Evolutionary conservation across 2,797 vertebrate genomes (phyloP), one percentile per base, ranked within the genome.

Genomic region (Tinamus major): DNA sequence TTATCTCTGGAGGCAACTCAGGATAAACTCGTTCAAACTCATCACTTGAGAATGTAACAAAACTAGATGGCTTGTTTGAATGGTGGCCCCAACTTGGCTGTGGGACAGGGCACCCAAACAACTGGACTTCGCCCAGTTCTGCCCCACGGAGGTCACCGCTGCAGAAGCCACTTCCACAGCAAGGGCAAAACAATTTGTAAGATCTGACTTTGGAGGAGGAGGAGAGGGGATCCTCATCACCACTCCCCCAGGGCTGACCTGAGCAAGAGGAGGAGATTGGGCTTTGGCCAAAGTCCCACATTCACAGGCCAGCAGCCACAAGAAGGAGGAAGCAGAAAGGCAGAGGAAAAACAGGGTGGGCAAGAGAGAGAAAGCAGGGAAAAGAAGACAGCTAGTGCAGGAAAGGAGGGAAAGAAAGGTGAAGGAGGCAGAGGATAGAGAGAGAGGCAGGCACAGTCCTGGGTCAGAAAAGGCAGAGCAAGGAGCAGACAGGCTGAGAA

Each of bases 71-170:
- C 31, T 53, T 31, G 7, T n/a, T 39, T 24, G 46, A 62, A 20
- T 48, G 53, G 29, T 1, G 3, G 39, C 35, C 21, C 44, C 49
- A 44, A 13, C 12, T 56, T 2, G 1, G 81, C 41, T 48, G 39
- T 31, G 13, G 55, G 27, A 80, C 12, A 26, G 42, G 33, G 21
- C 53, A 93, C 5, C 1, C 23, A 17, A 24, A 31, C 16, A 59
- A 5, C 9, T 2, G 24, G 11, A 31, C 7, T 13, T 55, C 44
- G 29, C 15, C 13, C 53, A 67, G 48, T 31, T 41, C 53, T 39
- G 20, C 46, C 41, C n/a, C 26, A 23, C 0, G 0, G 37, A 87
- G 3, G 10, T 8, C 15, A n/a, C 3, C 2, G 1, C 4, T 27
- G 10, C 31, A 24, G 5, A 2, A 55, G 4, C 29, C 3, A 3